Evolutionary conservation across 2,797 vertebrate genomes (phyloP), one percentile per base, ranked within the genome.

Genomic region (Chloroceryle amazona): DNA sequence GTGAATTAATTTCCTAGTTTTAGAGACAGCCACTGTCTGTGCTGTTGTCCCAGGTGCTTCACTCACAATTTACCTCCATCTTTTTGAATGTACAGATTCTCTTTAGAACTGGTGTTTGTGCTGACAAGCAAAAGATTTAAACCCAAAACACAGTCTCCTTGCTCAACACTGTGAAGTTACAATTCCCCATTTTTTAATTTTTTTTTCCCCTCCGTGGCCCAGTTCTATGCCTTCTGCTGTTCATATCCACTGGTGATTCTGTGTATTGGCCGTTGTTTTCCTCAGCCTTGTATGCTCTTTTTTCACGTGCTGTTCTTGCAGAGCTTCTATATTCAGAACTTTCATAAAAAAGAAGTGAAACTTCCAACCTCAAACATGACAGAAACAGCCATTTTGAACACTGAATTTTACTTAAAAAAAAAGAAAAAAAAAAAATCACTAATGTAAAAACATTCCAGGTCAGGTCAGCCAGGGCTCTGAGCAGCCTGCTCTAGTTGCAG

Each of bases 281-380:
- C 44, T 60, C 35, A n/a, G 35, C 16, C 22, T 71, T 18, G 57
- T 82, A 73, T 67, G 12, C 44, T 80, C 47, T 31, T 31, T 76
- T 89, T 61, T 65, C 41, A 42, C 3, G 5, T 47, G 39, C 57
- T 26, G 5, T 19, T 12, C 44, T 85, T 85, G 74, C 61, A 74
- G 67, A 88, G 68, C 52, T 89, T 51, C 63, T 85, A 6, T 25
- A 86, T 65, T 63, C 41, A 81, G 39, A 92, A 49, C 14, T 39
- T 20, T 71, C 8, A 46, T 18, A 42, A 84, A 82, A 84, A 65
- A 72, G 26, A 65, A 42, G 42, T 57, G 89, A 96, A 97, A 96
- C 42, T n/a, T 63, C 11, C 60, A 13, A 58, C 71, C 25, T 73
- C 62, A 81, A 76, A 73, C 31, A 46, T 46, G 41, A 61, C 44